Base-by-base conservation (phyloP, 1,140 invertebrate species). In the Leptoteleia sp. region DNA sequence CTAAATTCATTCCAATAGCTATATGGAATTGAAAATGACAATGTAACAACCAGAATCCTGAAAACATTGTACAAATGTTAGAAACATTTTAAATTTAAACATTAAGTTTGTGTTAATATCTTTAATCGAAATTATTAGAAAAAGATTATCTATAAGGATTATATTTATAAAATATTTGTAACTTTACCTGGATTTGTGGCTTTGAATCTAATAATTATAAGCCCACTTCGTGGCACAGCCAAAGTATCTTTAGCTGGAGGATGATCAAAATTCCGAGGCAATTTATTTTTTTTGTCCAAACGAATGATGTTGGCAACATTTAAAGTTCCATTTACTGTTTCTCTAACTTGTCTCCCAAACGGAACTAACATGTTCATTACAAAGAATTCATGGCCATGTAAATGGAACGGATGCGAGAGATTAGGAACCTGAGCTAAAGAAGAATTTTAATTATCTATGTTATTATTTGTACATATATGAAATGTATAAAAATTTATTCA, bases 181-280 rank as follows among this genome's bases (percentile, higher is more conserved):
- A n/a, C n/a, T n/a, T 86, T 82, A 93, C 92, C 93, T 77, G 92
- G 91, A 84, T 93, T 93, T 31, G 89, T 86, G 9, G 92, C 92
- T 43, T 87, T 83, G 77, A 93, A 92, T 47, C 92, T 85, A 22
- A 93, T 72, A 27, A 93, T 89, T 0, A 90, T 89, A 76, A 92
- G 93, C 9, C 93, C 93, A 45, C 91, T 92, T 71, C 92, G 90
- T 13, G 93, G 92, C 6, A 93, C 89, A 8, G 90, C 91, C 8
- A 93, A 88, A 1, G 95, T 96, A 82, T 98, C 96, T 89, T 97
- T 98, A 1, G 91, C 87, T 8, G 95, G 93, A 4, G 96, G 94
- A 35, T 91, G 88, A 45, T 93, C 90, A 73, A 95, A 94, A 79
- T 96, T 93, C 68, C 95, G 90, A 50, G 93, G 83, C 93, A 89